Evolutionary conservation across 2,888 invertebrate genomes (phyloP).

Genomic region (Anodontia alba): DNA sequence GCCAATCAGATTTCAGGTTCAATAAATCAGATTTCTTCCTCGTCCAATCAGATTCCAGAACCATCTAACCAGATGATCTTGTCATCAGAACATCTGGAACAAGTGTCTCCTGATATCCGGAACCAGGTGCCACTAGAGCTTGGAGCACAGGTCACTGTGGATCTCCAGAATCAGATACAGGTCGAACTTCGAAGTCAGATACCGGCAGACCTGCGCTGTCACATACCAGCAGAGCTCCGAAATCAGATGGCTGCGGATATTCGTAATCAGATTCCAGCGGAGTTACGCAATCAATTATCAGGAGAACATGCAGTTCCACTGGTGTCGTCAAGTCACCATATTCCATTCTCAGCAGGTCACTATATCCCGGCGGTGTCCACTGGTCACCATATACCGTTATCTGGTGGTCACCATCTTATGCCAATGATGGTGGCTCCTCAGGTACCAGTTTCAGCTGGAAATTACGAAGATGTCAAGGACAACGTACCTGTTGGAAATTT

Average conservation of each 20-base stretch:
- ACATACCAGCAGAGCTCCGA: neutral
- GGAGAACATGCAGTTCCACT: neutral
- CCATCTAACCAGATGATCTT: neutral
- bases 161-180: neutral
- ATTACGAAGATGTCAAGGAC: conserved; percentile 9
- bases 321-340: neutral
- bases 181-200: neutral
- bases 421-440: conserved; percentile 1
- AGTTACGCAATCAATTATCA: neutral
- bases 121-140: neutral
- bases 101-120: neutral
- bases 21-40: neutral
- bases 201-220: neutral
- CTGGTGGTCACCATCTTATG: neutral
- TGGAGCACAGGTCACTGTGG: neutral
- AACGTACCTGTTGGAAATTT: neutral
- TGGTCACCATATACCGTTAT: neutral
- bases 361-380: neutral
- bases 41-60: neutral
- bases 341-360: conserved; percentile 1
- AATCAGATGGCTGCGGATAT: neutral
- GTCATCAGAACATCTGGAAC: neutral
- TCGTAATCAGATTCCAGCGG: neutral
- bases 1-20: neutral
- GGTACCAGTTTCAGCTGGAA: neutral